Percentiles rank a stretch among this genome's conserved stretches.
These are phyloP conservation scores for Neosilurus mollespiculum DNA, from an alignment of 2,797 vertebrate species.

Conservation along the genomic window DNA sequence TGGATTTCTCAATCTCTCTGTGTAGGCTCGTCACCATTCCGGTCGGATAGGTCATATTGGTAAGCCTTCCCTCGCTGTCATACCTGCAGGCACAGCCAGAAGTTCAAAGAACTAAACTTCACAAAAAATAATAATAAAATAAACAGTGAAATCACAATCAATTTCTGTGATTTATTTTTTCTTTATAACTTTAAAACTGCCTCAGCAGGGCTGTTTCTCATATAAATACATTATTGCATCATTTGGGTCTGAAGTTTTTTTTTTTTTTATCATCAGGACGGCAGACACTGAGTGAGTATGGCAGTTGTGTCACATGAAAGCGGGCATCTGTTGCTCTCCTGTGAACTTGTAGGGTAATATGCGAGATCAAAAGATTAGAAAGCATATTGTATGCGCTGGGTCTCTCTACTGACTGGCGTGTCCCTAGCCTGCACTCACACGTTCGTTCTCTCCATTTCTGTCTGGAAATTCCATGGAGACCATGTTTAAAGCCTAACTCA, in stretches of 20 bases:
- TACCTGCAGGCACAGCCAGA: constrained; percentile 77
- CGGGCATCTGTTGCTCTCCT: constrained; percentile 25
- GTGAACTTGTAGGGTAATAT: constrained; percentile 22
- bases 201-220: neutral
- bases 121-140: constrained; percentile 3
- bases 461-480: constrained; percentile 33
- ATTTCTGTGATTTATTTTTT: neutral
- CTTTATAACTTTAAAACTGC: neutral
- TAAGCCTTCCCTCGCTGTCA: constrained; percentile 95
- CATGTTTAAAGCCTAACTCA: constrained; percentile 44
- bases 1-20: constrained; percentile 96
- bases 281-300: neutral
- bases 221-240: constrained; percentile 17
- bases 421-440: neutral
- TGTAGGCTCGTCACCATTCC: constrained; percentile 98
- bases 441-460: constrained; percentile 6
- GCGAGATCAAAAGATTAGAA: constrained; percentile 38
- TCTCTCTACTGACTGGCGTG: constrained; percentile 18
- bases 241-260: neutral
- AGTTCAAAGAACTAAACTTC: neutral
- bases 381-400: constrained; percentile 32
- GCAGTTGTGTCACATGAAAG: constrained; percentile 31
- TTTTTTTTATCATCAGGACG: constrained; percentile 11
- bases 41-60: constrained; percentile 96
- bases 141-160: constrained; percentile 2